Percentiles rank a stretch among this genome's conserved stretches.
These are phyloP conservation scores for Thereva nobilitata DNA, from an alignment of 2,888 invertebrate genomes.

Conservation along the genomic window DNA sequence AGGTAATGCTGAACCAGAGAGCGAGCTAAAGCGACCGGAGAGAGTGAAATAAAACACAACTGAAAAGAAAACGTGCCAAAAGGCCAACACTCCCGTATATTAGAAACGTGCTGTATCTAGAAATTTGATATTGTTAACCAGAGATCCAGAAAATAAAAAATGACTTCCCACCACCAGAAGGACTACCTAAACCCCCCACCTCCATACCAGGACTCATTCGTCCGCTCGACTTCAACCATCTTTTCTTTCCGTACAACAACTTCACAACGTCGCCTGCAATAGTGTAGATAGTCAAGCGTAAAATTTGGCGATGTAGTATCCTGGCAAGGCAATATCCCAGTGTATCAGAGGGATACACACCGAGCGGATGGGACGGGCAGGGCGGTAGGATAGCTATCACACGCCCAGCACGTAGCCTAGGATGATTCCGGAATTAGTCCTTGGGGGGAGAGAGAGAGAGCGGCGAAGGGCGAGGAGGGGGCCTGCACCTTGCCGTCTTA, in stretches of 20 bases:
- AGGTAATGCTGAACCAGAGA: constrained; percentile 6
- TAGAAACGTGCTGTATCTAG: constrained; percentile 57
- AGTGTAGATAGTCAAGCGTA: constrained; percentile 4
- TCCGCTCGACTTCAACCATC: too few species aligned
- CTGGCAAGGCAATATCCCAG: too few species aligned
- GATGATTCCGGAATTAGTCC: constrained; percentile 26
- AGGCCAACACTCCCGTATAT: constrained; percentile 46
- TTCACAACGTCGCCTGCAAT: not conserved
- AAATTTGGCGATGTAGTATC: constrained; percentile 27
- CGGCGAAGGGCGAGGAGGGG: not conserved
- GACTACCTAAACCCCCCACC: constrained; percentile 12
- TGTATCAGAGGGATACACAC: too few species aligned
- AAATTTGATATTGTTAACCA: constrained; percentile 46
- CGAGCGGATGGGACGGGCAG: too few species aligned
- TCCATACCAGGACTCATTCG: too few species aligned
- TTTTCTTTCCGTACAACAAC: too few species aligned
- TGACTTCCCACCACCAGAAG: constrained; percentile 24
- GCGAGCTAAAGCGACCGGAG: constrained; percentile 20
- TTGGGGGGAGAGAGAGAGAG: constrained; percentile 5
- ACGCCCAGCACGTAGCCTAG: constrained; percentile 17
- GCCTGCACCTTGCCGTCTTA: constrained; percentile 17
- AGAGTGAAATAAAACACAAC: constrained; percentile 35
- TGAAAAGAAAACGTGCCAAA: constrained; percentile 41
- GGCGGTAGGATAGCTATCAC: not conserved
- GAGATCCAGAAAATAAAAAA: constrained; percentile 35